A percentile compares a stretch with the other conserved stretches of the same genome.
Conservation (phyloP, 2,113 vertebrate species). For the Salvator merianae region DNA sequence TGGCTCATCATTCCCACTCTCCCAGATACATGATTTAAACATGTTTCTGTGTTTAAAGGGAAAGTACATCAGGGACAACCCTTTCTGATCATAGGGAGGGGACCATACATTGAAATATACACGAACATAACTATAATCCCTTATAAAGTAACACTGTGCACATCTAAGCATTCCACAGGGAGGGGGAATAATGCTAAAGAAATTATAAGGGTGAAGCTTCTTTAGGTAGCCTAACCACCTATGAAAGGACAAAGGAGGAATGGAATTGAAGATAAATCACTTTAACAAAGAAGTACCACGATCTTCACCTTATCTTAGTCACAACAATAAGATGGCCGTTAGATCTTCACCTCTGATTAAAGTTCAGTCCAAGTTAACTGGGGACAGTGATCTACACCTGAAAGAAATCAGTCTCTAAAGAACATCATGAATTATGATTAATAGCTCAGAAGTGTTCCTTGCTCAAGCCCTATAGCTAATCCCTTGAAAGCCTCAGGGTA, state of each 20-base stretch:
- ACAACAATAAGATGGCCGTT: too few relatives aligned
- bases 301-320: too few relatives aligned
- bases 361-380: neutral
- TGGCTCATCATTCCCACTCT: neutral
- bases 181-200: too few relatives aligned
- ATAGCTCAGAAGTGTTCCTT: neutral
- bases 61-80: neutral
- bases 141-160: too few relatives aligned
- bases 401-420: neutral
- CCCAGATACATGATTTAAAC: neutral
- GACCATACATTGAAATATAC: neutral
- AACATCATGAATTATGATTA: neutral
- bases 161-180: too few relatives aligned
- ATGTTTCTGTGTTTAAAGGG: neutral
- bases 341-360: too few relatives aligned
- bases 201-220: too few relatives aligned
- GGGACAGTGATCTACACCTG: neutral
- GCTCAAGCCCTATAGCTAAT: neutral
- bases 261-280: too few relatives aligned
- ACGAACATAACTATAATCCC: neutral
- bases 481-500: neutral
- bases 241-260: too few relatives aligned
- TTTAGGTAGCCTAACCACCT: too few relatives aligned
- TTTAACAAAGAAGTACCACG: too few relatives aligned
- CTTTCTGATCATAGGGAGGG: too few relatives aligned